phyloP scores from a whole-genome alignment of 1,140 invertebrate species.

The Trichonephila clavata region DNA sequence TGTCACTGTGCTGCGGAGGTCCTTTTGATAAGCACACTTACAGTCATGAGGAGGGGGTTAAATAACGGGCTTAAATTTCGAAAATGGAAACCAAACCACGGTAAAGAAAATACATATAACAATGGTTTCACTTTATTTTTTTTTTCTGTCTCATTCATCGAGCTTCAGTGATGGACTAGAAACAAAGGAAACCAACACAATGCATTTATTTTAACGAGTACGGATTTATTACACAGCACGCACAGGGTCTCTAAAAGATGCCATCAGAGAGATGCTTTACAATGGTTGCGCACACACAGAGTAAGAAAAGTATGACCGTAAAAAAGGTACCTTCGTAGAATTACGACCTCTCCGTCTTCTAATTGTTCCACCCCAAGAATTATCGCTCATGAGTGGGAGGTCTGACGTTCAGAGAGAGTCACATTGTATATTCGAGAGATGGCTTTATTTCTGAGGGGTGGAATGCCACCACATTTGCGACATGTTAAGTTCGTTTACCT shows the following conservation, averaged over 20 bases:
- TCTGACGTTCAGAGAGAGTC: background rate
- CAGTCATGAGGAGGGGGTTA: too few relatives aligned
- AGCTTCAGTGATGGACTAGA: too few relatives aligned
- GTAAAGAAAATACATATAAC: too few relatives aligned
- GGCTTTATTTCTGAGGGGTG: background rate
- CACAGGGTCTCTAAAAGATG: background rate
- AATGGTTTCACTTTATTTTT: too few relatives aligned
- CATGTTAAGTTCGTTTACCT: background rate
- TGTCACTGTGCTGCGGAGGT: too few relatives aligned
- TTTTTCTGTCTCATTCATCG: too few relatives aligned
- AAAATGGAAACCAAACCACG: too few relatives aligned
- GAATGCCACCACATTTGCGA: background rate
- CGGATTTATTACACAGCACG: background rate
- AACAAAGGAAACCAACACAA: too few relatives aligned
- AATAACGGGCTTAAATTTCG: too few relatives aligned
- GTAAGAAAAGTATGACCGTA: background rate
- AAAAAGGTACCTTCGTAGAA: background rate
- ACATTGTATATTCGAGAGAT: too few relatives aligned
- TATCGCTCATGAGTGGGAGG: background rate
- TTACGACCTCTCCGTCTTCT: background rate
- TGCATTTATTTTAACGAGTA: too few relatives aligned
- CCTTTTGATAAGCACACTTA: too few relatives aligned
- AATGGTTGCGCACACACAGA: background rate
- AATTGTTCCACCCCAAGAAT: background rate
- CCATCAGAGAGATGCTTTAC: background rate